Base-by-base conservation (phyloP, 2,797 vertebrate species). In the Podargus strigoides region DNA sequence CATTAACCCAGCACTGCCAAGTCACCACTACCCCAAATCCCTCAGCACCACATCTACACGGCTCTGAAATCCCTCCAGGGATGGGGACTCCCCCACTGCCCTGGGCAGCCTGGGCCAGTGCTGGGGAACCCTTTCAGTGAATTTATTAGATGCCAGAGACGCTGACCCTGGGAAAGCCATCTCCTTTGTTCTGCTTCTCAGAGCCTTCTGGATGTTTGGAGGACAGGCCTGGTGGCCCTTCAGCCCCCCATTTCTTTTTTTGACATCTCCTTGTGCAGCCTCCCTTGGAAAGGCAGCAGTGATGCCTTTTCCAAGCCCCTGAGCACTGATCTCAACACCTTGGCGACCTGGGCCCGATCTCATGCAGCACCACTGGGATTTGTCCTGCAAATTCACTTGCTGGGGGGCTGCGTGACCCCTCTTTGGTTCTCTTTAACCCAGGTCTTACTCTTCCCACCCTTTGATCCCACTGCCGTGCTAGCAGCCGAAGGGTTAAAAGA, bases 401-500 rank as follows among this genome's bases (percentile, higher is more conserved):
- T 15, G 1, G 15, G 5, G 50, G 13, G n/a, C 72, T 70, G 36
- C 0, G 0, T 21, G 21, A 4, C 28, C 39, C 14, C 15, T 36
- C 34, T 44, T 58, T 10, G 19, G 9, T 53, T 64, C 32, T 28
- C 46, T 42, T 52, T 13, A 55, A 52, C 58, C 37, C 36, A 28
- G 21, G 22, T 59, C 58, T 26, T 44, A 3, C 16, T 64, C 32
- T 82, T 74, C 47, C 42, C 52, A 24, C 67, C 67, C 30, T 56
- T 16, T 22, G 44, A 37, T 74, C 76, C 53, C 0, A 1, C 28
- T 49, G 44, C 58, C 2, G 3, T 41, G 41, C 49, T 10, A 17
- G 96, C 76, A 85, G n/a, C 81, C 2, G 0, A 78, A 79, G 94
- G 69, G 96, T 97, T 97, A 97, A 96, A 89, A 36, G 77, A 93